Conservation (phyloP, 2,113 vertebrate species). For the Elachura formosa region DNA sequence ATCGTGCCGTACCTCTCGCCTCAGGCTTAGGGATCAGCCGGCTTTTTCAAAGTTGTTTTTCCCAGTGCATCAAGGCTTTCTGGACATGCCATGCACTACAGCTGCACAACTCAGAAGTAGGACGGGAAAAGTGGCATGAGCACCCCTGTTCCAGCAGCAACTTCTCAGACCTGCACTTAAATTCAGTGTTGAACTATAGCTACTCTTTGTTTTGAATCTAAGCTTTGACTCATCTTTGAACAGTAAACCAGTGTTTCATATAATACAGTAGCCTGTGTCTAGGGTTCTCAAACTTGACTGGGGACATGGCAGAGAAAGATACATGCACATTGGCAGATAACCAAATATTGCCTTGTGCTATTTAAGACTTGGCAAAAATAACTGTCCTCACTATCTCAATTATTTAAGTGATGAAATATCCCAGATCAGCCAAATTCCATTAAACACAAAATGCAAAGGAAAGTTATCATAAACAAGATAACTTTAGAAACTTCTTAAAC, state of each 20-base stretch:
- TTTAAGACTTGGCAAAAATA: background rate
- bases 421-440: background rate
- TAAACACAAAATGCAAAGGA: background rate
- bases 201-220: background rate
- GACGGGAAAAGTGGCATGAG: background rate
- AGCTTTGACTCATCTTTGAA: background rate
- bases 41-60: background rate
- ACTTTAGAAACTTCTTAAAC: too few species aligned
- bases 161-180: background rate
- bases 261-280: rapidly evolving
- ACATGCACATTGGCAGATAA: background rate
- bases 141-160: background rate
- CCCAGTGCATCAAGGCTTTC: background rate
- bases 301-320: background rate
- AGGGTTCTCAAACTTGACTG: background rate
- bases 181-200: background rate
- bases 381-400: background rate
- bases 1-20: background rate
- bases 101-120: background rate
- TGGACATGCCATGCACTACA: background rate
- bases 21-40: background rate
- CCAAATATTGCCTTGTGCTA: background rate
- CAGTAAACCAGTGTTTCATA: background rate
- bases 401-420: background rate
- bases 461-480: background rate